phyloP scores from a whole-genome alignment of 2,797 vertebrate genomes.

The Amblyraja radiata region DNA sequence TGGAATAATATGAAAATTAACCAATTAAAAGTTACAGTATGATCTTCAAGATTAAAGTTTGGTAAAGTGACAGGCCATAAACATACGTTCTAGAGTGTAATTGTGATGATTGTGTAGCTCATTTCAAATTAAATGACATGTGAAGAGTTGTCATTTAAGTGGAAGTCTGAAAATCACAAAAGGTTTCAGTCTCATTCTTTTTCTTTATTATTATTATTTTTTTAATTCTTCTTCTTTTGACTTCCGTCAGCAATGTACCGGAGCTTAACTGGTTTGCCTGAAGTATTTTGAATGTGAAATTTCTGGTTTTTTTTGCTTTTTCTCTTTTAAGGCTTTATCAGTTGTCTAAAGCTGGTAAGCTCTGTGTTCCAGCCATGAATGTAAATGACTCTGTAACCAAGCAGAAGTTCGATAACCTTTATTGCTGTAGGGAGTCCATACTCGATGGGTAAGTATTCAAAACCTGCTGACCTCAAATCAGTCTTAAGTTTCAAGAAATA shows the following conservation, averaged over 20 bases:
- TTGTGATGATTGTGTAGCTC: not conserved
- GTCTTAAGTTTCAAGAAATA: not conserved
- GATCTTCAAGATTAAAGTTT: not conserved
- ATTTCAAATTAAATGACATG: not conserved
- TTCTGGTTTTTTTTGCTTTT: not conserved
- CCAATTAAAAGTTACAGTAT: not conserved
- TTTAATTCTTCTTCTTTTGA: too few species aligned
- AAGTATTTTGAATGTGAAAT: not conserved
- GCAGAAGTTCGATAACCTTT: constrained; percentile 96
- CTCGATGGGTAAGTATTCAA: constrained; percentile 73
- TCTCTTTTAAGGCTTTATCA: constrained; percentile 73
- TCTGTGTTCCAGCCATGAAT: constrained; percentile 94
- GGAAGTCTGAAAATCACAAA: not conserved
- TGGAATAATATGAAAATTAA: not conserved
- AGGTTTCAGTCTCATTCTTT: not conserved
- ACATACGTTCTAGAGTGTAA: not conserved
- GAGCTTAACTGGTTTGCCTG: not conserved
- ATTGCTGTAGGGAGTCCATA: constrained; percentile 94
- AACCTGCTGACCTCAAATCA: not conserved
- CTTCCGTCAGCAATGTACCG: not conserved
- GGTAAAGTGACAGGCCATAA: not conserved
- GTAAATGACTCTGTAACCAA: constrained; percentile 95
- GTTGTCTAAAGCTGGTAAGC: constrained; percentile 87
- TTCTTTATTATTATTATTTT: not conserved
- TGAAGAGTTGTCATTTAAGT: not conserved